phyloP scores from a whole-genome alignment of 1,140 invertebrate genomes.

The Latrodectus geometricus region DNA sequence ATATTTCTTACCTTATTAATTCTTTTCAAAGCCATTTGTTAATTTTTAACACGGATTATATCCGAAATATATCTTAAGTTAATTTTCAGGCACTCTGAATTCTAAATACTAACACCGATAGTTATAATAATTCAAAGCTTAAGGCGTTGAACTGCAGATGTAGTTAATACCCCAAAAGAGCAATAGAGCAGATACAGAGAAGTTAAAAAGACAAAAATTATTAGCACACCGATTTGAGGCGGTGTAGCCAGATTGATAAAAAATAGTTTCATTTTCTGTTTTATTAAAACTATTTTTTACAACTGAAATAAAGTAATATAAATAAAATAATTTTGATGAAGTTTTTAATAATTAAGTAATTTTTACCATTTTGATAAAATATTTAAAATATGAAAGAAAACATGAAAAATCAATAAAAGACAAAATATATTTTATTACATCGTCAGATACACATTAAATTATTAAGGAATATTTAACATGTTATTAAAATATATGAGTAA shows the following conservation, averaged over 20 bases:
- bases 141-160: slow-evolving; percentile 58
- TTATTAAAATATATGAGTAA: no score
- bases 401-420: no score
- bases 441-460: no score
- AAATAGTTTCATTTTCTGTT: background rate
- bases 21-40: slow-evolving; percentile 59
- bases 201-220: slow-evolving; percentile 36
- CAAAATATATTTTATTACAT: no score
- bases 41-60: slow-evolving; percentile 41
- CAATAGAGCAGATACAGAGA: slow-evolving; percentile 40
- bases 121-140: slow-evolving; percentile 40
- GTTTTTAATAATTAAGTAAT: no score
- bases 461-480: no score
- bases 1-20: slow-evolving; percentile 54
- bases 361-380: no score
- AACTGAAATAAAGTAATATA: no score
- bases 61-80: slow-evolving; percentile 42
- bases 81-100: slow-evolving; percentile 30
- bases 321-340: no score
- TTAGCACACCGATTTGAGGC: slow-evolving; percentile 17
- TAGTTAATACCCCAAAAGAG: slow-evolving; percentile 49
- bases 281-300: background rate
- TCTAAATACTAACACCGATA: slow-evolving; percentile 19
- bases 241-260: slow-evolving; percentile 32
- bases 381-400: no score